Evolutionary conservation across 2,888 invertebrate species (phyloP).

Genomic region (Lasioglossum malachurum): DNA sequence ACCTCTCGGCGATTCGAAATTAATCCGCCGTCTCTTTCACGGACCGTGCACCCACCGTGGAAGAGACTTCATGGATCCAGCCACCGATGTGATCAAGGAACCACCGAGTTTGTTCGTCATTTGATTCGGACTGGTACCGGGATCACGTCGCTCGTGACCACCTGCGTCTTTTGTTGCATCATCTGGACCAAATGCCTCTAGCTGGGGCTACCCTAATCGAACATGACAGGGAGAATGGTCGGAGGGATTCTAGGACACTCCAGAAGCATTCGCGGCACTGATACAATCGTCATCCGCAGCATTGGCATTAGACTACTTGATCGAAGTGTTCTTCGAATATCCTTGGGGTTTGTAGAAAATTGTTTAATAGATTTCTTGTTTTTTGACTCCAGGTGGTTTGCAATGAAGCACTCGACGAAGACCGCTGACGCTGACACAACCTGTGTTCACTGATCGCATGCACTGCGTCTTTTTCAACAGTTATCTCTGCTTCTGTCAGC

Average conservation of each 20-base stretch:
- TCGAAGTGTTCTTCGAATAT: not conserved
- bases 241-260: not conserved
- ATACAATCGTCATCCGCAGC: conserved; percentile 12
- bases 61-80: not conserved
- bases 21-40: not conserved
- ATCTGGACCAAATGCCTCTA: conserved; percentile 26
- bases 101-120: conserved; percentile 49
- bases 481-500: conserved; percentile 30
- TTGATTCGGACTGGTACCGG: conserved; percentile 32
- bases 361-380: not conserved
- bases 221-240: not conserved
- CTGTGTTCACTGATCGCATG: conserved; percentile 26
- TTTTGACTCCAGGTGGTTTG: not conserved
- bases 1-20: not conserved
- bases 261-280: conserved; percentile 1
- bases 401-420: not conserved
- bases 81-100: conserved; percentile 25
- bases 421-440: not conserved
- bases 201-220: not conserved
- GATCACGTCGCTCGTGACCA: conserved; percentile 24
- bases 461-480: conserved; percentile 27
- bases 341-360: not conserved
- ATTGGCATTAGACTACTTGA: not conserved
- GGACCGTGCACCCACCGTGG: not conserved
- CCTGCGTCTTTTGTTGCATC: conserved; percentile 24